A percentile compares a stretch with the other conserved stretches of the same genome.
Conservation (phyloP, 2,888 invertebrate species). For the Rhagonycha lutea region DNA sequence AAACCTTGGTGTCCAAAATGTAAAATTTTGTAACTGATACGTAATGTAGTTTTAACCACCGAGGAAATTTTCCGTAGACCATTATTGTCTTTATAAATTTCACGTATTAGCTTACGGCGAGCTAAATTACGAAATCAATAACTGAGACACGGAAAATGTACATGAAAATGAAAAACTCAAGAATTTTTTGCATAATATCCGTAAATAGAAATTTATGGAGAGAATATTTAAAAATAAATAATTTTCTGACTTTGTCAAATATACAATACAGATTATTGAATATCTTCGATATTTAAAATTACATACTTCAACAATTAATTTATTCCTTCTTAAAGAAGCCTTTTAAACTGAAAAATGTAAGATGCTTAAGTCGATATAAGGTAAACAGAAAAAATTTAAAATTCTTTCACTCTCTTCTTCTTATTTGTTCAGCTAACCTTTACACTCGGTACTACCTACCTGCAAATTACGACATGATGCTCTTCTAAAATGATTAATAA, state of each 20-base stretch:
- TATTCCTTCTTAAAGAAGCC: neutral
- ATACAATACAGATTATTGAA: neutral
- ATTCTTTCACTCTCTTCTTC: too few relatives aligned
- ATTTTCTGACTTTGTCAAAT: neutral
- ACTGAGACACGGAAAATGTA: neutral
- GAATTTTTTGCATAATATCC: neutral
- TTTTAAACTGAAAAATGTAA: neutral
- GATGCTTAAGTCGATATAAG: neutral
- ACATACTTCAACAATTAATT: neutral
- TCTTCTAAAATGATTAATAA: too few relatives aligned
- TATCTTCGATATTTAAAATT: neutral
- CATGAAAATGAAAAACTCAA: neutral
- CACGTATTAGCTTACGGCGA: neutral
- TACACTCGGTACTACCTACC: too few relatives aligned
- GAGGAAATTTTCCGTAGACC: neutral
- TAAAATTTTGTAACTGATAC: neutral
- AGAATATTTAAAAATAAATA: neutral
- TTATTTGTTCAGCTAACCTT: too few relatives aligned
- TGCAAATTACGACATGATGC: too few relatives aligned
- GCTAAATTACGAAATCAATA: neutral
- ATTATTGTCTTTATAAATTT: neutral
- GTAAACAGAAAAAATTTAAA: too few relatives aligned
- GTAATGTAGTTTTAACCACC: neutral
- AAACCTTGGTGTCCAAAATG: neutral
- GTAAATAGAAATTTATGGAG: neutral